A percentile compares a stretch with the other conserved stretches of the same genome.
Conservation (phyloP, 1,140 invertebrate genomes). For the Phymastichus coffea region DNA sequence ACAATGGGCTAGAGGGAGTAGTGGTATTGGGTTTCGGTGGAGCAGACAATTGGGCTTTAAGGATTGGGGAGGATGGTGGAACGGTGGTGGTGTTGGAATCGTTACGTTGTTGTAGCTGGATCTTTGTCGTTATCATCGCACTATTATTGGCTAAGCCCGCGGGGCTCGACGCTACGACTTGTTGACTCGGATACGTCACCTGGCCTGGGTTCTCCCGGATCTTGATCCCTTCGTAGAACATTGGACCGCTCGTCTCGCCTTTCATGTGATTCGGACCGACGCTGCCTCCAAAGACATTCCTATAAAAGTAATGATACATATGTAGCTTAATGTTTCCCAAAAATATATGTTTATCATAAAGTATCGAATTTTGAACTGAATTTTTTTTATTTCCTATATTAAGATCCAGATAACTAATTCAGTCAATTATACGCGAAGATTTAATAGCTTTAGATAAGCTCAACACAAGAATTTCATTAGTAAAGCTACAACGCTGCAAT, state of each 20-base stretch:
- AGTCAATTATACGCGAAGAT: too few relatives aligned
- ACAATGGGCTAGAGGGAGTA: constrained; percentile 28
- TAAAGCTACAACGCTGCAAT: too few relatives aligned
- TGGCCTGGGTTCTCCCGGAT: constrained; percentile 58
- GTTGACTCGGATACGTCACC: constrained; percentile 31
- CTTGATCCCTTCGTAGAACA: constrained; percentile 75
- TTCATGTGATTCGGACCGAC: constrained; percentile 76
- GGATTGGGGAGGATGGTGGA: constrained; percentile 66
- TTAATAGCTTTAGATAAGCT: too few relatives aligned
- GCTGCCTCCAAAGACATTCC: constrained; percentile 74
- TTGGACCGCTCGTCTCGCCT: constrained; percentile 62
- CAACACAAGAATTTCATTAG: too few relatives aligned
- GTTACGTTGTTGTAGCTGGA: constrained; percentile 54
- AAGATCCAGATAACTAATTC: too few relatives aligned
- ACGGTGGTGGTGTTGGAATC: constrained; percentile 47
- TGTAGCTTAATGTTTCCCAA: not conserved
- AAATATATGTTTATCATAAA: too few relatives aligned
- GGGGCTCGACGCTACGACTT: constrained; percentile 19
- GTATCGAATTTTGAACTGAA: too few relatives aligned
- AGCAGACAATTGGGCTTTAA: constrained; percentile 75
- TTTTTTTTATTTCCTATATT: too few relatives aligned
- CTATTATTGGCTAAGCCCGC: constrained; percentile 14
- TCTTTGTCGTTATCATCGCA: constrained; percentile 38
- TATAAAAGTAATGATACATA: constrained; percentile 41
- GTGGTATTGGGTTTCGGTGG: constrained; percentile 61